Evolutionary conservation across 2,113 vertebrate species (phyloP).

Genomic region (Siphamia tubifer): DNA sequence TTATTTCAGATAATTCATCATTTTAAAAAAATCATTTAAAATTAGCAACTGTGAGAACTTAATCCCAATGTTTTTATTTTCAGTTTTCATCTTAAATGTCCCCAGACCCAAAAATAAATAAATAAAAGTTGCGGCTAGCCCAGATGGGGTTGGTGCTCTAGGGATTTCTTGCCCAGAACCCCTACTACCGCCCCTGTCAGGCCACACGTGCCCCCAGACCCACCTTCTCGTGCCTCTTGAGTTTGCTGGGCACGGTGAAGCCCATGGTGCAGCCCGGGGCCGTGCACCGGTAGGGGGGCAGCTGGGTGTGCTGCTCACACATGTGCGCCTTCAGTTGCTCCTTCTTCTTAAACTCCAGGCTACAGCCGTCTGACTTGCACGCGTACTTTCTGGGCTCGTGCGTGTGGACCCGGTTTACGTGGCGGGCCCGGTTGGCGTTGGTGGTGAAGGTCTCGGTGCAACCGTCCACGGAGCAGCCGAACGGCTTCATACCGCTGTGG

Average conservation of each 20-base stretch:
- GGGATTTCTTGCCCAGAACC: no score
- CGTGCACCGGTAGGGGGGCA: constrained; percentile 83
- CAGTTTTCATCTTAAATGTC: no score
- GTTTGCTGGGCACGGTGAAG: constrained; percentile 80
- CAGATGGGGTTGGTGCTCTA: no score
- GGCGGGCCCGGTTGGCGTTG: constrained; percentile 84
- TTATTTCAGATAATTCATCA: no score
- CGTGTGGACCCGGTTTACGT: constrained; percentile 83
- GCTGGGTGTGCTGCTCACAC: constrained; percentile 84
- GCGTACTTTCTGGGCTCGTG: constrained; percentile 74
- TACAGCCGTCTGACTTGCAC: constrained; percentile 80
- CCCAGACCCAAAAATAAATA: no score
- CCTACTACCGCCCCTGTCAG: no score
- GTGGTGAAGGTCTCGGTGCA: constrained; percentile 87
- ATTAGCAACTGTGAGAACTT: no score
- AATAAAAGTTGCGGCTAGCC: no score
- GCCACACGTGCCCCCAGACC: no score
- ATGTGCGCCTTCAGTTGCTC: constrained; percentile 88
- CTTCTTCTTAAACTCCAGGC: constrained; percentile 89
- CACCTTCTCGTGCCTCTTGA: constrained; percentile 89
- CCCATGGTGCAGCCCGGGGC: constrained; percentile 84
- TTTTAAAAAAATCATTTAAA: no score
- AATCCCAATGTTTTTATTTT: no score
- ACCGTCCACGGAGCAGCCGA: constrained; percentile 78
- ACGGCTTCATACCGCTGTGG: constrained; percentile 85